Evolutionary conservation across 2,797 vertebrate genomes (phyloP).

Genomic region (Anguilla marmorata): DNA sequence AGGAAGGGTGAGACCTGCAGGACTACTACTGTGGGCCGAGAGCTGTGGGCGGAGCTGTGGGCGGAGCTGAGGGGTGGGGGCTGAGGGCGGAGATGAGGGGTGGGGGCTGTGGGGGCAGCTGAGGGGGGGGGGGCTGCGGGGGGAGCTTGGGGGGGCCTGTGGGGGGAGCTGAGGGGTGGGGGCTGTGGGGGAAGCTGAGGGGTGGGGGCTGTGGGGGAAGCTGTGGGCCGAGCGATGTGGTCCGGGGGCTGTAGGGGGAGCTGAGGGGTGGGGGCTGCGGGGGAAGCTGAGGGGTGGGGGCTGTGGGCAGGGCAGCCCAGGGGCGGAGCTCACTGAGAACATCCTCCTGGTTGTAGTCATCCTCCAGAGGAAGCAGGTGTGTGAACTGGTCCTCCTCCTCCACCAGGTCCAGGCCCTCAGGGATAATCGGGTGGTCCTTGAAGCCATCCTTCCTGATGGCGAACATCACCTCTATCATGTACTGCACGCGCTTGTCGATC

Average conservation of each 20-base stretch:
- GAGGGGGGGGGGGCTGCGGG: neutral
- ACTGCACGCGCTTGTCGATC: conserved; percentile 96
- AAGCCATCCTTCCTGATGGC: conserved; percentile 97
- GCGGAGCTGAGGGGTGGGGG: no score
- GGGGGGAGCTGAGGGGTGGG: neutral
- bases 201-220: no score
- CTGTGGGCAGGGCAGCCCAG: neutral
- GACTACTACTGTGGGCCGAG: no score
- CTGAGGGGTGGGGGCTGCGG: no score
- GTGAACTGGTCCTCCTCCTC: conserved; percentile 98
- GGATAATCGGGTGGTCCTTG: conserved; percentile 91
- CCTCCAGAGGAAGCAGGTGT: conserved; percentile 95
- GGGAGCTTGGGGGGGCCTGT: neutral
- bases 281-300: no score
- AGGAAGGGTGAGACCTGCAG: no score
- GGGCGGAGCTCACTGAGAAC: conserved; percentile 84
- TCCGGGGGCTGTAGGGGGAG: no score
- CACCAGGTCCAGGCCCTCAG: conserved; percentile 90
- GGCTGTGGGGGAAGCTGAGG: no score
- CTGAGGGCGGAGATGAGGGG: no score
- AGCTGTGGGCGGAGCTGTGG: no score
- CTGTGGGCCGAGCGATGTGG: no score
- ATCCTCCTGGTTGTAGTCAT: conserved; percentile 92
- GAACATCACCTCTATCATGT: conserved; percentile 99
- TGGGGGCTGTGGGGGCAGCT: neutral